phyloP scores from a whole-genome alignment of 2,113 vertebrate species.

The Actenoides lindsayi region DNA sequence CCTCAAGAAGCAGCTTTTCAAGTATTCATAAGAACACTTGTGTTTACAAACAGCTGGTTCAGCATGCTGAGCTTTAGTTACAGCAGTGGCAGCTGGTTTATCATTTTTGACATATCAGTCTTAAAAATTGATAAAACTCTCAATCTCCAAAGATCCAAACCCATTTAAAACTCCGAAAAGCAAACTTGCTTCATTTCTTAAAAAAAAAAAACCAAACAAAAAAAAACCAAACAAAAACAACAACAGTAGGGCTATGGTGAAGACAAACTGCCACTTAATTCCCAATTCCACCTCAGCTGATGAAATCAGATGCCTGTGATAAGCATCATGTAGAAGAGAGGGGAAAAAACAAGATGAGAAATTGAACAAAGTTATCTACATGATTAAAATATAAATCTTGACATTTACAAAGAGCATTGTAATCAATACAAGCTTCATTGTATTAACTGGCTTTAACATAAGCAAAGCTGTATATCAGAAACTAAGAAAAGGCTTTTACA shows the following conservation, averaged over 20 bases:
- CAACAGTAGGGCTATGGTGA: not conserved
- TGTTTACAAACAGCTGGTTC: constrained; percentile 31
- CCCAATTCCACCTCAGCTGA: not conserved
- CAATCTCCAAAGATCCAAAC: not conserved
- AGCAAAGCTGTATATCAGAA: not conserved
- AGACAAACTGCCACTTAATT: not conserved
- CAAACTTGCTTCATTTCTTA: not conserved
- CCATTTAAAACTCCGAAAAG: not conserved
- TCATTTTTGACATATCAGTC: not conserved
- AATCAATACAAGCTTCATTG: not conserved
- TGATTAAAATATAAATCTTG: not conserved
- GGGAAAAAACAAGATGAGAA: not conserved
- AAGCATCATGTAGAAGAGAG: not conserved
- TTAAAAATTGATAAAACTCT: not conserved
- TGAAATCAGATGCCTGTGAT: not conserved
- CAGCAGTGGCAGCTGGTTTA: not conserved
- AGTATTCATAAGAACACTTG: not conserved
- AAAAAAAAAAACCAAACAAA: not conserved
- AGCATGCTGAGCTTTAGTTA: constrained; percentile 31
- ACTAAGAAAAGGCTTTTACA: not conserved
- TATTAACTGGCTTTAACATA: not conserved
- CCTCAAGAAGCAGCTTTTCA: not conserved
- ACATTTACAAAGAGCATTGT: not conserved
- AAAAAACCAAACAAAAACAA: not conserved
- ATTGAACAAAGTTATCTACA: not conserved